Evolutionary conservation across 1,140 invertebrate genomes (phyloP), one percentile per base, ranked within the genome.

Genomic region (Euwallacea similis): DNA sequence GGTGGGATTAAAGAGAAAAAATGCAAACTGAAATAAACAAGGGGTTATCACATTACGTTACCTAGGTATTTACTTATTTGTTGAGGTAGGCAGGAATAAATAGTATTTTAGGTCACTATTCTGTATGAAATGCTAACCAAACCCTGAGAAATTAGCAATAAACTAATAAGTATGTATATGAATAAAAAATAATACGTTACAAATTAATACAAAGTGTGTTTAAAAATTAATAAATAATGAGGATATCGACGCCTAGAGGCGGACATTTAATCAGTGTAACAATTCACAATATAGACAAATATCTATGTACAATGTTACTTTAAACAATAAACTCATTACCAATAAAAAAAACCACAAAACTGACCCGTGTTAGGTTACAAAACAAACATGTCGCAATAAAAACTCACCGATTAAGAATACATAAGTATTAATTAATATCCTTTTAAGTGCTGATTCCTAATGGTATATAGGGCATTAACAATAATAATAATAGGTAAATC

Each of bases 401-500:
- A 13, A 33, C 21, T 33, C 21, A 33, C 21, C 21, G 21, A 33
- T 33, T 33, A 33, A 33, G 21, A 33, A 33, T 33, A 33, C 21
- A 33, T 33, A 33, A 33, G 21, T 33, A 33, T 33, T 33, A 33
- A 33, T 33, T 33, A 33, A 58, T n/a, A 43, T 42, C 4, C 15
- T 50, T 50, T 43, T 15, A 41, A 43, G 42, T 61, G 59, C 33
- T 9, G 42, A n/a, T 42, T 43, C 13, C 41, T 66, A 66, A 68
- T 62, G 65, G 9, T 16, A 16, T 50, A 64, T 64, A 50, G 56
- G 58, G 58, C 67, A 71, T 74, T 77, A 76, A 76, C 68, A 76
- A 74, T 74, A 72, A 13, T 74, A 72, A 13, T 33, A 33, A 44
- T 67, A 55, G 41, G 53, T 77, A 11, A 15, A 61, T 42, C 42